These are phyloP conservation scores for Sphaerodactylus townsendi DNA, from an alignment of 2,113 vertebrate genomes.

Conservation along the genomic window DNA sequence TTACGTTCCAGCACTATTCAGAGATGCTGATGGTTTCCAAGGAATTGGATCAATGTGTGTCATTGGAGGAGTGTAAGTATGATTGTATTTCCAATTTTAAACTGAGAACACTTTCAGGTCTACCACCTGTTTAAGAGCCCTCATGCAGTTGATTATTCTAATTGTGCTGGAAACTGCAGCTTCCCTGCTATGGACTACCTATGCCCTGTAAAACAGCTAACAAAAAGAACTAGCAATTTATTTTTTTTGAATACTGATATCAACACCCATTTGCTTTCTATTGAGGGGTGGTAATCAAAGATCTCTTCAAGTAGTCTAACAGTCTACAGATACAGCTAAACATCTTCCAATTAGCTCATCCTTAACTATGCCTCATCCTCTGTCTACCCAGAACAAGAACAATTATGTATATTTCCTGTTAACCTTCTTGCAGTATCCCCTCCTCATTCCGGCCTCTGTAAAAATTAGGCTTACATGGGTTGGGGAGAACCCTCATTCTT, in stretches of 20 bases:
- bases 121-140: neutral
- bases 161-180: neutral
- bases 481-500: neutral
- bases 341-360: too few relatives aligned
- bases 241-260: neutral
- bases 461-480: conserved; percentile 6
- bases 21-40: conserved; percentile 49
- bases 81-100: conserved; percentile 16
- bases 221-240: neutral
- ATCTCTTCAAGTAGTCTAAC: too few relatives aligned
- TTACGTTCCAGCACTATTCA: conserved; percentile 68
- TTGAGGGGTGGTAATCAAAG: neutral
- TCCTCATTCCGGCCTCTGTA: neutral
- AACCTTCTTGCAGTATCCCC: too few relatives aligned
- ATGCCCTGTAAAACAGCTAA: neutral
- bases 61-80: conserved; percentile 85
- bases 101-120: neutral
- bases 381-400: too few relatives aligned
- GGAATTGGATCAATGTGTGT: conserved; percentile 80
- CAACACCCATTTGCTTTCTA: neutral
- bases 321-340: too few relatives aligned
- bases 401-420: too few relatives aligned
- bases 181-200: neutral
- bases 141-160: neutral
- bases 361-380: too few relatives aligned